Evolutionary conservation across 2,113 vertebrate species (phyloP).

Genomic region (Protomyctophum bolini): DNA sequence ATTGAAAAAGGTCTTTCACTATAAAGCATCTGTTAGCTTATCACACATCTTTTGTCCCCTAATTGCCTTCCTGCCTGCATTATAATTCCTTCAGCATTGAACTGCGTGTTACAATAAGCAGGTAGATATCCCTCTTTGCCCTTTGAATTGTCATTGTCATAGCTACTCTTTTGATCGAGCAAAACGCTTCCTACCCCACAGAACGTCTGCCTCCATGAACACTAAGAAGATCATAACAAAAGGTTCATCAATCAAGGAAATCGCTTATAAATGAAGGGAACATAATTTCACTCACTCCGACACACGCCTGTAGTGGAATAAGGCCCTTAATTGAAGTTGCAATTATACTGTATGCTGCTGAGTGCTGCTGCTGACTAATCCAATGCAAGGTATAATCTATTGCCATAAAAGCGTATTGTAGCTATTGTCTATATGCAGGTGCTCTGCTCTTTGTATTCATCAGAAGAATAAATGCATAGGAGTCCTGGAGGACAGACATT

Average conservation of each 20-base stretch:
- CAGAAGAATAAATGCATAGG: constrained; percentile 14
- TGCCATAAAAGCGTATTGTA: neutral
- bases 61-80: constrained; percentile 1
- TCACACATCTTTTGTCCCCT: neutral
- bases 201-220: neutral
- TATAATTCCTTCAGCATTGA: neutral
- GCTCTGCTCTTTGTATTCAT: constrained; percentile 6
- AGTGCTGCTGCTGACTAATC: neutral
- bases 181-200: neutral
- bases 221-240: constrained; percentile 1
- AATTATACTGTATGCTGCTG: neutral
- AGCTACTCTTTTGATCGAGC: neutral
- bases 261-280: neutral
- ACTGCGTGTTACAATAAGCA: constrained; percentile 2
- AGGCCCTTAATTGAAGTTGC: neutral
- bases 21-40: constrained; percentile 12
- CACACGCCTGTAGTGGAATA: neutral
- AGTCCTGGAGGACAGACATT: constrained; percentile 41
- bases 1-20: constrained; percentile 4
- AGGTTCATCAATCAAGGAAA: neutral
- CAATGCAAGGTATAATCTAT: neutral
- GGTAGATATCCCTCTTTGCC: neutral
- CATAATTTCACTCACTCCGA: neutral
- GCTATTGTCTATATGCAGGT: neutral
- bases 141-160: neutral